Percentiles rank a stretch among this genome's conserved stretches.
These are phyloP conservation scores for Zaprionus vittiger DNA, from an alignment of 1,140 invertebrate species.

Conservation along the genomic window DNA sequence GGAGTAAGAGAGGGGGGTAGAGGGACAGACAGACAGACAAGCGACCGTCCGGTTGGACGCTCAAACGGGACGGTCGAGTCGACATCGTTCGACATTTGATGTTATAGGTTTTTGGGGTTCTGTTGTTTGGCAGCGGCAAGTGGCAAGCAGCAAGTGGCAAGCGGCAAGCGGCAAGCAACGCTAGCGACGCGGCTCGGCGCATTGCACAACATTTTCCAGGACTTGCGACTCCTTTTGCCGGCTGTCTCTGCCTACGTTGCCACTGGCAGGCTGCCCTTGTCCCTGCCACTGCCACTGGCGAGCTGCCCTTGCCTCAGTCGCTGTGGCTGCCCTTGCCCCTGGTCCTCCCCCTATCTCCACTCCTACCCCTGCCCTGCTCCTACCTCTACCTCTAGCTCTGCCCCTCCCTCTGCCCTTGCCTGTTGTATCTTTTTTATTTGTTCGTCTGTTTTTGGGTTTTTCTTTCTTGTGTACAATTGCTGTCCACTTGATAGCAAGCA, in stretches of 20 bases:
- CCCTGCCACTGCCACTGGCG: background rate
- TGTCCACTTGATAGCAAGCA: conserved; percentile 68
- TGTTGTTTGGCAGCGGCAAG: conserved; percentile 64
- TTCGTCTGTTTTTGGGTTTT: conserved; percentile 13
- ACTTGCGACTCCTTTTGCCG: conserved; percentile 13
- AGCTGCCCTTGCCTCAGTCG: background rate
- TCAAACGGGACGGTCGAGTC: conserved; percentile 48
- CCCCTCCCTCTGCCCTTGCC: background rate
- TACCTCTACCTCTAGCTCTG: too few species aligned
- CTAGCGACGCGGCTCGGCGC: conserved; percentile 25
- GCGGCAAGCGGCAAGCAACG: background rate
- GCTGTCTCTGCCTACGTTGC: background rate
- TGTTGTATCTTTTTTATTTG: conserved; percentile 49
- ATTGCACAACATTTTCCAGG: conserved; percentile 70
- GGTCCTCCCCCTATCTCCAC: background rate
- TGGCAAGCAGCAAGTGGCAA: background rate
- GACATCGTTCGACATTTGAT: conserved; percentile 75
- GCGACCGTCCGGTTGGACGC: conserved; percentile 10
- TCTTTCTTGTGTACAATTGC: conserved; percentile 33
- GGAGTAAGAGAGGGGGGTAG: conserved; percentile 1
- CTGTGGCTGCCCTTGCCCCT: too few species aligned
- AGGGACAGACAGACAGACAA: background rate
- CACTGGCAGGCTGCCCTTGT: background rate
- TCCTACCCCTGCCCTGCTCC: too few species aligned
- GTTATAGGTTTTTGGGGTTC: conserved; percentile 65